These are phyloP conservation scores for Drosophila jambulina DNA, from an alignment of 1,140 invertebrate species.

Conservation along the genomic window DNA sequence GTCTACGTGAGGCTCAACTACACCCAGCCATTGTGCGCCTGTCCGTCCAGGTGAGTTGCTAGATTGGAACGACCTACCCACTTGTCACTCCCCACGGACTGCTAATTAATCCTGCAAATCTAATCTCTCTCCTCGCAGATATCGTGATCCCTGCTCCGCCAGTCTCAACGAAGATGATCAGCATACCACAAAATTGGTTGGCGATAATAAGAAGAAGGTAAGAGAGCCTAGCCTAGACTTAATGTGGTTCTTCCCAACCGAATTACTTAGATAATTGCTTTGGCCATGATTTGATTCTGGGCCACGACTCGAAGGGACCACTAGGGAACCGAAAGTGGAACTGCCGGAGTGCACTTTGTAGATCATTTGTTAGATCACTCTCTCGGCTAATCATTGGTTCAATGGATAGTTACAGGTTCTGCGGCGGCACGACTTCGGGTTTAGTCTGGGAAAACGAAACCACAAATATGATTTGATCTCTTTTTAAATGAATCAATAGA, in stretches of 20 bases:
- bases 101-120: constrained; percentile 53
- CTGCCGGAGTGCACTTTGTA: constrained; percentile 18
- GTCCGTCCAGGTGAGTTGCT: constrained; percentile 88
- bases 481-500: constrained; percentile 34
- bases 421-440: constrained; percentile 16
- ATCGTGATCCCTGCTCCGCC: constrained; percentile 95
- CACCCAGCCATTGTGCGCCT: constrained; percentile 96
- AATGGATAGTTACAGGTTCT: constrained; percentile 22
- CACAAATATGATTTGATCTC: constrained; percentile 45
- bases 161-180: constrained; percentile 94
- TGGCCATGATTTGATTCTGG: constrained; percentile 17
- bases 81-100: constrained; percentile 38
- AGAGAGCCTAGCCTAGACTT: background rate
- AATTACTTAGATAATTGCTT: constrained; percentile 47
- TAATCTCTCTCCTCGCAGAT: constrained; percentile 81
- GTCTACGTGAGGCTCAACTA: constrained; percentile 96
- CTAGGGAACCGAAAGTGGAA: constrained; percentile 44
- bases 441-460: constrained; percentile 13
- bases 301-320: constrained; percentile 26
- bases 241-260: constrained; percentile 17
- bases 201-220: constrained; percentile 93
- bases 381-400: constrained; percentile 32
- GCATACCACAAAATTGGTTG: constrained; percentile 95
- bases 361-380: constrained; percentile 38
- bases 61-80: constrained; percentile 12